These are phyloP conservation scores for Stichodactyla helianthus DNA, from an alignment of 64 coral and sea anemone species.

Conservation along the genomic window DNA sequence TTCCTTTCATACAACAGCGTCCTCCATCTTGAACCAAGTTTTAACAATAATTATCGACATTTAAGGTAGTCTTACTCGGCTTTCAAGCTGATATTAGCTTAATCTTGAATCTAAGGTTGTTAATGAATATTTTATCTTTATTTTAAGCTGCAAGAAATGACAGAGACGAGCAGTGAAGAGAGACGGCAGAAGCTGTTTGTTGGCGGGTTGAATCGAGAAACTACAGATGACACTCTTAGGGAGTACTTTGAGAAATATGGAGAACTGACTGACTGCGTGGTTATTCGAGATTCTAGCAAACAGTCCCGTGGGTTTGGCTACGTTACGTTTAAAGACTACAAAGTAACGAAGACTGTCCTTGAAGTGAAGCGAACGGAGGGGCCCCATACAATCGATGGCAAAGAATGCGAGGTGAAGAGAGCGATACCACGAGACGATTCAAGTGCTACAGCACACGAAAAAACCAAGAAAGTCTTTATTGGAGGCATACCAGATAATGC, in stretches of 20 bases:
- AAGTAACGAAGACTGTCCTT: conserved; percentile 42
- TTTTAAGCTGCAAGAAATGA: neutral
- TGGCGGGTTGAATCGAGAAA: conserved; percentile 66
- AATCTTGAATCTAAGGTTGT: neutral
- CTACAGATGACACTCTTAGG: conserved; percentile 61
- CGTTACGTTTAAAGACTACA: conserved; percentile 76
- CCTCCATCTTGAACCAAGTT: conserved; percentile 8
- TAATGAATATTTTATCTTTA: neutral
- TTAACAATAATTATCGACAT: neutral
- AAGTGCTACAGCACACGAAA: conserved; percentile 41
- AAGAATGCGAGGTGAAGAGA: conserved; percentile 90
- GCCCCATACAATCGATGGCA: conserved; percentile 72
- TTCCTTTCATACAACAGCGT: neutral
- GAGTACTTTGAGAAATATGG: conserved; percentile 75
- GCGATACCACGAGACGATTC: conserved; percentile 89
- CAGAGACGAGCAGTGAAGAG: conserved; percentile 20
- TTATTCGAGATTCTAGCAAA: conserved; percentile 65
- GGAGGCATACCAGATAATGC: conserved; percentile 72
- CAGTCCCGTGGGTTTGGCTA: conserved; percentile 89
- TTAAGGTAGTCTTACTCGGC: neutral
- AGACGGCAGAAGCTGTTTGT: conserved; percentile 77
- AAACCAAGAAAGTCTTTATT: conserved; percentile 94
- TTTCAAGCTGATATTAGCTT: neutral
- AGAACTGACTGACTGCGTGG: conserved; percentile 81
- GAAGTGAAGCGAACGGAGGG: conserved; percentile 57